phyloP scores from a whole-genome alignment of 2,113 vertebrate genomes.

The Sterrhoptilus dennistouni region DNA sequence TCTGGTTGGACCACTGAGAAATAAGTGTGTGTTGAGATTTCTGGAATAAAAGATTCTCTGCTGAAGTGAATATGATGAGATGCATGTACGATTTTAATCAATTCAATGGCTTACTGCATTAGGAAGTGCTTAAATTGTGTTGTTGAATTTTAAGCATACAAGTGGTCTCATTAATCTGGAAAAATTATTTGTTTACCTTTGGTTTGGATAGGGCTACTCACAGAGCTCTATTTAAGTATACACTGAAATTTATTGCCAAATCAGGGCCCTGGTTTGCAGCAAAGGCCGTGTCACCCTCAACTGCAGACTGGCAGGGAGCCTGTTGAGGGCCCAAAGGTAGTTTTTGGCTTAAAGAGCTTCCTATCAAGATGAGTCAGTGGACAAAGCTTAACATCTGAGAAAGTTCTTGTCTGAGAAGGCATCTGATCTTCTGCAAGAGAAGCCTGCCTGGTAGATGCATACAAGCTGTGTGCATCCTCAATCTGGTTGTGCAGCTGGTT shows the following conservation, averaged over 20 bases:
- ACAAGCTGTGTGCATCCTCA: not conserved
- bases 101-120: not conserved
- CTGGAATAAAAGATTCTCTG: not conserved
- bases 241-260: not conserved
- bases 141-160: not conserved
- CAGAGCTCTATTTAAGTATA: not conserved
- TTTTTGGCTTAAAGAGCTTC: constrained; percentile 5
- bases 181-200: not conserved
- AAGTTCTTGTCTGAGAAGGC: constrained; percentile 10
- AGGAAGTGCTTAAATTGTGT: not conserved
- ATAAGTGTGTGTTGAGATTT: not conserved
- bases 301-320: not conserved
- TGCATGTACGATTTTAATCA: not conserved
- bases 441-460: not conserved
- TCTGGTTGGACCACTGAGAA: not conserved
- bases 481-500: not conserved
- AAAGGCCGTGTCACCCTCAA: not conserved
- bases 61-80: not conserved
- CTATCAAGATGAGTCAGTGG: constrained; percentile 10
- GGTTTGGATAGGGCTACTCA: not conserved
- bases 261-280: not conserved
- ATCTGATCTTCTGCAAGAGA: constrained; percentile 33
- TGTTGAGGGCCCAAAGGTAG: not conserved
- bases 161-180: not conserved
- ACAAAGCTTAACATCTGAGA: not conserved